Base-by-base conservation (phyloP, 2,113 vertebrate genomes). In the Pimephales promelas region DNA sequence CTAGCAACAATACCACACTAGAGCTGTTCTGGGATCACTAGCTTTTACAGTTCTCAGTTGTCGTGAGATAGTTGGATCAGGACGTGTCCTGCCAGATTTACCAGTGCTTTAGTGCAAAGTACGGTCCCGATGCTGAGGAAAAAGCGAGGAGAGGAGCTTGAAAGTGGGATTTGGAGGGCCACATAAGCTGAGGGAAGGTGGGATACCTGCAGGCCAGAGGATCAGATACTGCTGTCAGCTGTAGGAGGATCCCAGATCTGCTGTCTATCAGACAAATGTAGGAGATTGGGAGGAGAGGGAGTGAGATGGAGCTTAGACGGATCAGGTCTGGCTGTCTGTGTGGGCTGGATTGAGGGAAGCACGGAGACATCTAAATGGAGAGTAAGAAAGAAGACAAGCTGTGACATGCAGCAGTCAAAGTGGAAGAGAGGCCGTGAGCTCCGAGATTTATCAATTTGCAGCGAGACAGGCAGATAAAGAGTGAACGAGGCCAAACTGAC, bases 201-300 rank as follows among this genome's bases (percentile, higher is more conserved):
- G 71, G 81, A 87, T 85, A 83, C 84, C 84, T 83, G 81, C 71
- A 77, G 84, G 80, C 81, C 84, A 68, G 34, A 81, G 84, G 71
- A 87, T 72, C 74, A 85, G 83, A 87, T 81, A 76, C 79, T 78
- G 57, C 83, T 83, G 86, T 85, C 84, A 87, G 66, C 80, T 82
- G 61, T 45, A 20, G 82, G 49, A 85, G 61, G 59, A 81, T 49
- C 83, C 74, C 34, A 73, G 79, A 68, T 83, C 78, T 66, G 77
- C 80, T 85, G 80, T 87, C 75, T 75, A 83, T 79, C 79, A 83
- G 83, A 31, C 57, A 70, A 75, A 71, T 79, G 68, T 52, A 43
- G 26, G 80, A 47, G 57, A 74, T 76, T 47, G 59, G 76, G 61
- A 80, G 62, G 31, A 40, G 62, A 52, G 28, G 61, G 62, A 68